Evolutionary conservation across 2,797 vertebrate species (phyloP), one percentile per base, ranked within the genome.

Genomic region (Enteromius mattozi): DNA sequence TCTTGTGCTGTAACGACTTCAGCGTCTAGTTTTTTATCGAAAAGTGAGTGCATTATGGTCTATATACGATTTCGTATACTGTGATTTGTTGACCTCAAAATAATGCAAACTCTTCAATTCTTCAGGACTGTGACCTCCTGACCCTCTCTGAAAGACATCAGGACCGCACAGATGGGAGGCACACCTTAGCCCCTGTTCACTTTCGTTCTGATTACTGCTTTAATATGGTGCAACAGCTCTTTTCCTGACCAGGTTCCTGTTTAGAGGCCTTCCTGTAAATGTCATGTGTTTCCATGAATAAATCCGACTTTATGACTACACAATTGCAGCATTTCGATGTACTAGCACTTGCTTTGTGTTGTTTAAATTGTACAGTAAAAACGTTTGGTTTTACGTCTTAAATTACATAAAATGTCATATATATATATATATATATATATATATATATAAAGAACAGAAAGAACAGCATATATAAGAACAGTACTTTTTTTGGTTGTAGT

Each of bases 221-320:
- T 78, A 84, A 78, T 78, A 70, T 84, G 82, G 49, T 47, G 75
- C 59, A 84, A 78, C 49, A 70, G 75, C 40, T 78, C 82, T 78
- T 78, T 83, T 84, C 82, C 82, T 84, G 74, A 68, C 49, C 82
- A 84, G 75, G 82, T 84, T 84, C 82, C 82, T 84, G 82, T 84
- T 84, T 78, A 84, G 75, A 70, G 75, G 51, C 82, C 76, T 84
- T 84, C 82, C 82, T 78, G 82, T 78, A 84, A 84, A 84, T 70
- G 82, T 84, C 65, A 84, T 84, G 75, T 70, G 65, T 78, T 78
- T 61, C 75, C 75, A 84, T 69, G 65, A 84, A 84, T 84, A 78
- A 70, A 78, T 84, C 75, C 35, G 49, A 59, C 82, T 70, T 84
- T 24, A 69, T 78, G 49, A 70, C 35, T 84, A 54, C 71, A 82